These are phyloP conservation scores for Parelbella ahira DNA, from an alignment of 2,888 invertebrate species.

Conservation along the genomic window DNA sequence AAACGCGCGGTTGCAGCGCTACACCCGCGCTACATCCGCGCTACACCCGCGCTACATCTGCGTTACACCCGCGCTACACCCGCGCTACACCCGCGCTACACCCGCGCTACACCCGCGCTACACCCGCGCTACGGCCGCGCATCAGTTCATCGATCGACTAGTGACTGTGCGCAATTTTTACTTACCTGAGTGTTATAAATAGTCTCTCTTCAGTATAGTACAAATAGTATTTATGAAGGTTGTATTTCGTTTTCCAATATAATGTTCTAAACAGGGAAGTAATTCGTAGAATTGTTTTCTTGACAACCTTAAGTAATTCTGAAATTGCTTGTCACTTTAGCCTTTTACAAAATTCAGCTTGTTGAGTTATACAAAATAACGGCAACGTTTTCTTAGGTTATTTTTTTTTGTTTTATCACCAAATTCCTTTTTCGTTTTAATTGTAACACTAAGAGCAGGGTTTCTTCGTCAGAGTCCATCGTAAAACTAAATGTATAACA, in stretches of 20 bases:
- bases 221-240: too few relatives aligned
- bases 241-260: too few relatives aligned
- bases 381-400: constrained; percentile 19
- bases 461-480: constrained; percentile 16
- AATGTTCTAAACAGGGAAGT: constrained; percentile 8
- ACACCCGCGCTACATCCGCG: too few relatives aligned
- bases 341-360: constrained; percentile 20
- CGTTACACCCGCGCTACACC: too few relatives aligned
- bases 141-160: neutral
- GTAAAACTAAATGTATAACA: constrained; percentile 22
- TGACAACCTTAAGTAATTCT: constrained; percentile 19
- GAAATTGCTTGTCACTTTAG: constrained; percentile 14
- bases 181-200: too few relatives aligned
- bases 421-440: constrained; percentile 14
- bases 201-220: too few relatives aligned
- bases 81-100: too few relatives aligned
- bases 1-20: too few relatives aligned
- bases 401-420: too few relatives aligned
- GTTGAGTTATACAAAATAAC: constrained; percentile 19
- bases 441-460: constrained; percentile 17
- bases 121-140: neutral
- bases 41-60: too few relatives aligned
- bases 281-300: constrained; percentile 13
- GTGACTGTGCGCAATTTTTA: too few relatives aligned
- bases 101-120: too few relatives aligned